phyloP scores from a whole-genome alignment of 2,888 invertebrate genomes.

The Cristatella mucedo region DNA sequence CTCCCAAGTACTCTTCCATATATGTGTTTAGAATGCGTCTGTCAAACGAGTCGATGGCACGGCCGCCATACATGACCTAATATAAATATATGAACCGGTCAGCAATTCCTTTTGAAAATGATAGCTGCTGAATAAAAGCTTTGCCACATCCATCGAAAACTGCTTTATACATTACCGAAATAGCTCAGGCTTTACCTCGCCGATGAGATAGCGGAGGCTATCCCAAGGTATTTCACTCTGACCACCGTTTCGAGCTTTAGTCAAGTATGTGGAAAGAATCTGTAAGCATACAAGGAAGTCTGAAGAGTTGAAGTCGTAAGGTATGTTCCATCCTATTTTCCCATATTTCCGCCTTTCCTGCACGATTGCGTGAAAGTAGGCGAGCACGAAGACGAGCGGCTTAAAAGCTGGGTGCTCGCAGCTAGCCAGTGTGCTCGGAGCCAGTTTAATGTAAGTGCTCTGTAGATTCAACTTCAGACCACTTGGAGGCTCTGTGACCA shows the following conservation, averaged over 20 bases:
- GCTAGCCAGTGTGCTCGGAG: neutral
- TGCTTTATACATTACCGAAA: too few species aligned
- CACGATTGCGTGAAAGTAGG: conserved; percentile 11
- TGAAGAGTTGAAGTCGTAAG: conserved; percentile 13
- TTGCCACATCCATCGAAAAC: too few species aligned
- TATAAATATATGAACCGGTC: too few species aligned
- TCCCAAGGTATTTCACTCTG: conserved; percentile 11
- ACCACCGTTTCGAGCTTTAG: conserved; percentile 9
- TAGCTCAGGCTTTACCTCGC: conserved; percentile 11
- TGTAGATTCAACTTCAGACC: conserved; percentile 12
- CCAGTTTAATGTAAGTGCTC: conserved; percentile 10
- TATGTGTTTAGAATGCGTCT: conserved; percentile 13
- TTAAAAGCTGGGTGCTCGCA: conserved; percentile 11
- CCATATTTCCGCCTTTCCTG: conserved; percentile 12
- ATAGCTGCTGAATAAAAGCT: neutral
- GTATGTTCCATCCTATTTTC: conserved; percentile 14
- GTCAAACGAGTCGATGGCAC: conserved; percentile 13
- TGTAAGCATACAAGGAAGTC: conserved; percentile 11
- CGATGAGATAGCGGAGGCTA: conserved; percentile 12
- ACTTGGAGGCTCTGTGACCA: conserved; percentile 13
- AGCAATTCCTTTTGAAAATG: neutral
- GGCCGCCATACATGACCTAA: conserved; percentile 14
- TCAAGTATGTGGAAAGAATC: conserved; percentile 12
- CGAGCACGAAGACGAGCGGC: conserved; percentile 12
- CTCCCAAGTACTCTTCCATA: conserved; percentile 14